Evolutionary conservation across 2,113 vertebrate species (phyloP).

Genomic region (Ochotona curzoniae): DNA sequence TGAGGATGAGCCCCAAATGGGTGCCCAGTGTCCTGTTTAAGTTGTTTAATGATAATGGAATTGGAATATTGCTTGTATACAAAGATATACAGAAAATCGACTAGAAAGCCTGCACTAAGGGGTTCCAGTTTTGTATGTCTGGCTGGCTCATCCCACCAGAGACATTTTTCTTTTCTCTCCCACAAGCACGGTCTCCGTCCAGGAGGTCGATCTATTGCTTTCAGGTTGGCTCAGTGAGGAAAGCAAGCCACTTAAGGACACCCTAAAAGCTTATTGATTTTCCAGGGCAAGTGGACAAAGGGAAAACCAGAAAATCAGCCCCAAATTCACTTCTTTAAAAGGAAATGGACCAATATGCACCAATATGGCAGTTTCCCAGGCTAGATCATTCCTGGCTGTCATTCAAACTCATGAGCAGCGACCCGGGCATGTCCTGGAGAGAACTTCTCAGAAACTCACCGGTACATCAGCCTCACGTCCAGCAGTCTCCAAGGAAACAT

Average conservation of each 20-base stretch:
- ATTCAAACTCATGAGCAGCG: conserved; percentile 60
- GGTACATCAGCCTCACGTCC: neutral
- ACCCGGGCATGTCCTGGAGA: conserved; percentile 3
- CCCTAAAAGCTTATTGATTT: conserved; percentile 76
- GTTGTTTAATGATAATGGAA: neutral
- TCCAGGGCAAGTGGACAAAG: neutral
- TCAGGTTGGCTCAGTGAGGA: conserved; percentile 16
- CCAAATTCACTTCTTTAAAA: conserved; percentile 57
- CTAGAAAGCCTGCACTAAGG: no score
- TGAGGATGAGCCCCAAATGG: neutral
- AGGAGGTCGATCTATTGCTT: neutral
- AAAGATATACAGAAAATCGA: neutral
- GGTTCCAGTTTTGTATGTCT: neutral
- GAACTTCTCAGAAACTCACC: neutral
- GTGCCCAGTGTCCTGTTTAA: neutral
- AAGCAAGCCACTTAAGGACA: conserved; percentile 53
- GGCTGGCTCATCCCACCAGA: neutral
- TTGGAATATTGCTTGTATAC: neutral
- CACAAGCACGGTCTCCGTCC: neutral
- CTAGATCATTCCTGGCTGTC: neutral
- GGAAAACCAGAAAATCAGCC: conserved; percentile 65
- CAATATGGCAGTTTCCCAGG: conserved; percentile 45
- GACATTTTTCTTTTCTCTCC: neutral
- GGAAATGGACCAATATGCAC: conserved; percentile 62
- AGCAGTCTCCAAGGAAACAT: neutral